Evolutionary conservation across 30 jellyfish, hydroid and myxozoan species (phyloP).

Genomic region (Haliclystus octoradiatus): DNA sequence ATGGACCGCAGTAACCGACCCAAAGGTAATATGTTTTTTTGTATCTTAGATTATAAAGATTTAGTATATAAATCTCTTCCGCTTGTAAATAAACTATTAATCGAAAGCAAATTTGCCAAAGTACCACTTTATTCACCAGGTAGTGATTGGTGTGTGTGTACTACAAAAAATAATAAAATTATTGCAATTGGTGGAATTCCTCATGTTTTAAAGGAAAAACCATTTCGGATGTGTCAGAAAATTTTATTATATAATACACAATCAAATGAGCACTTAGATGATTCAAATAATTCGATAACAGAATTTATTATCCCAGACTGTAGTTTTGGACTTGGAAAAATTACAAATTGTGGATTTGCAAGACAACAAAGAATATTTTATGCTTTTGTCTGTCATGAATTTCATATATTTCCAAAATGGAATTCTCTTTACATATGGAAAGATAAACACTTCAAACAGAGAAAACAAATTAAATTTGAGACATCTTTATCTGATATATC

Average conservation of each 20-base stretch:
- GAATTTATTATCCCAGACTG: background rate
- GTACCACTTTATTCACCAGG: background rate
- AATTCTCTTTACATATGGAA: background rate
- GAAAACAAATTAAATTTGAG: too few species aligned
- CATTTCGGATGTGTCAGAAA: background rate
- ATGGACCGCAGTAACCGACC: background rate
- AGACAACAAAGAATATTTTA: background rate
- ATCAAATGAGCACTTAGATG: background rate
- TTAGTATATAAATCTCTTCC: background rate
- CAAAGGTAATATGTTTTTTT: background rate
- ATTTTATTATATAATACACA: background rate
- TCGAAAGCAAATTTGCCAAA: background rate
- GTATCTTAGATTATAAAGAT: background rate
- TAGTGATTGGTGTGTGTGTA: background rate
- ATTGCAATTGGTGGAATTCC: background rate
- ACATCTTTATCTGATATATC: background rate
- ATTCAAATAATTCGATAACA: background rate
- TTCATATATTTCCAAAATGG: background rate
- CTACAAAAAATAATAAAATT: background rate
- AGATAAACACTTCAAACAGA: background rate
- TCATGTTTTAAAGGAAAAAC: background rate
- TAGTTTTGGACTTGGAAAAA: background rate
- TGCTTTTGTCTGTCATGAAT: background rate
- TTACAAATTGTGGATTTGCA: background rate
- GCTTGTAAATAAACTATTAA: too few species aligned